Evolutionary conservation across 1,140 invertebrate genomes (phyloP), one percentile per base, ranked within the genome.

Genomic region (Listronotus oregonensis): DNA sequence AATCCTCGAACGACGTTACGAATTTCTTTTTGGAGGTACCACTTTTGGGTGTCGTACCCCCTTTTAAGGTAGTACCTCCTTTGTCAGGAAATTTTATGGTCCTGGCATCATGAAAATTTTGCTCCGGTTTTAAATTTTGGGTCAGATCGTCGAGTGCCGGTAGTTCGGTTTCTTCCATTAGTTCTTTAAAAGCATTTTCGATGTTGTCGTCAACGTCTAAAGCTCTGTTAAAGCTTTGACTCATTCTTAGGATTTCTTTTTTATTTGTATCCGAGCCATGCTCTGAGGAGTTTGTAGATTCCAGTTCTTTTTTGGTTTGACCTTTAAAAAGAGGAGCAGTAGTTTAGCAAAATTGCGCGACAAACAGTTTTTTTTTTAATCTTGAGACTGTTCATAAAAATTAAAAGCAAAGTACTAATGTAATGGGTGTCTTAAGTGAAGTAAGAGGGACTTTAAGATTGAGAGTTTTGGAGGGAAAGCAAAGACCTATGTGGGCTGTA

Each of bases 131-230:
- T 14, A 69, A 34, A 15, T 42, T 60, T 17, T 69, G 62, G 1
- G 69, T 67, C 21, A 77, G 44, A 21, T 73, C 70, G 3, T 84
- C 84, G 40, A 86, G 62, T 50, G 81, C 77, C 10, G 85, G 84
- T 3, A 86, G 78, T 54, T 77, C 77, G 4, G 85, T 85, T 71
- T 82, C 81, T 62, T 83, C 82, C 43, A 87, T 76, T 42, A 86
- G 65, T 64, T 82, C 81, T 14, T 83, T 80, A 46, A 86, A 82
- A 68, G 84, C 82, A 67, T 77, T 74, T 11, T 82, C 81, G 32
- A 85, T 75, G 58, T 83, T 81, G 58, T 83, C 79, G 43, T 66
- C 68, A 14, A 50, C 51, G 27, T 44, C 42, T 31, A 40, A 11
- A 17, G 12, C 31, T 37, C 18, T 21, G 21, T 64, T 56, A 37